A percentile compares a stretch with the other conserved stretches of the same genome.
phyloP scores from a whole-genome alignment of 2,797 vertebrate genomes.

The Linurgus olivaceus region DNA sequence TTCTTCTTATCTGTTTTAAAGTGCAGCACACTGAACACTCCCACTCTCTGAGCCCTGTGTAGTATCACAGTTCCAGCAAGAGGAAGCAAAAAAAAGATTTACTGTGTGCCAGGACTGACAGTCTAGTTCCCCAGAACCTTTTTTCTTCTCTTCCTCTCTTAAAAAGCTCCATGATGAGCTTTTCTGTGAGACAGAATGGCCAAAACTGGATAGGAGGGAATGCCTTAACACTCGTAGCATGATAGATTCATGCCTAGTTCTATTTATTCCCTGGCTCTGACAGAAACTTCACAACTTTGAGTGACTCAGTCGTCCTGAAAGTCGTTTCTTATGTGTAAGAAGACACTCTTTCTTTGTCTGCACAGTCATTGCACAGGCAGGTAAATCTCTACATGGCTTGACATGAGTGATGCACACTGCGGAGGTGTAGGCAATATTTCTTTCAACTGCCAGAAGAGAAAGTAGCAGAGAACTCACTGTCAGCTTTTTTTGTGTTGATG shows the following conservation, averaged over 20 bases:
- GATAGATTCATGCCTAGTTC: background rate
- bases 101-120: background rate
- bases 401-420: background rate
- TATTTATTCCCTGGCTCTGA: background rate
- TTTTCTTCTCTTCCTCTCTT: background rate
- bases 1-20: background rate
- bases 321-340: background rate
- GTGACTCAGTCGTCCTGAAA: background rate
- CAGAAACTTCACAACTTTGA: background rate
- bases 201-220: background rate
- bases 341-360: background rate
- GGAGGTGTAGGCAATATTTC: background rate
- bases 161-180: background rate
- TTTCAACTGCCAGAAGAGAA: background rate
- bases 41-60: background rate
- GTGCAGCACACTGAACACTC: background rate
- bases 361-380: background rate
- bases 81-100: background rate
- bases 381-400: background rate
- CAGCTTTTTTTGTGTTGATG: background rate
- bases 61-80: background rate
- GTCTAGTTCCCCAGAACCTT: background rate
- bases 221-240: background rate
- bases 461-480: background rate
- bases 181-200: background rate